phyloP scores from a whole-genome alignment of 2,113 vertebrate genomes.

The Phylloscopus trochilus region DNA sequence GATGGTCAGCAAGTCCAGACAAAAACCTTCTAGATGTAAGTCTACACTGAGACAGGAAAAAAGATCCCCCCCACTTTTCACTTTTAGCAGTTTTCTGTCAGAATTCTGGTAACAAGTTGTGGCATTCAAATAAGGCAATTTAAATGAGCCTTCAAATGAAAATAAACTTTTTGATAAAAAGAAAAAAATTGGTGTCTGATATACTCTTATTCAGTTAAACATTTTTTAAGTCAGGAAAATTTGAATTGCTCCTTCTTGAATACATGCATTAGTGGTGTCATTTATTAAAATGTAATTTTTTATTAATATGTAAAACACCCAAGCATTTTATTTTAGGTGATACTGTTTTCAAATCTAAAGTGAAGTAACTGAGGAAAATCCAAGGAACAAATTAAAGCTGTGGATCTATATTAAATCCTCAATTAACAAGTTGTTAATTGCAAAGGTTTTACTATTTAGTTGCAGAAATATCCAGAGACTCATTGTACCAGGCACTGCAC shows the following conservation, averaged over 20 bases:
- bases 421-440: background rate
- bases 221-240: background rate
- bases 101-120: background rate
- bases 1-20: background rate
- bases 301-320: background rate
- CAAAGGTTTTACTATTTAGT: background rate
- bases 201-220: background rate
- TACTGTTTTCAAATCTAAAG: background rate
- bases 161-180: background rate
- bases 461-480: background rate
- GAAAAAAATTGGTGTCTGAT: background rate
- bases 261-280: background rate
- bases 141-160: background rate
- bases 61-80: background rate
- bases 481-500: background rate
- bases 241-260: background rate
- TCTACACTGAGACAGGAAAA: background rate
- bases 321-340: background rate
- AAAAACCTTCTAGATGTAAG: constrained; percentile 1
- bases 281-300: background rate
- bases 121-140: background rate
- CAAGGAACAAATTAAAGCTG: background rate
- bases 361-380: background rate
- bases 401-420: background rate
- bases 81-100: background rate